Base-by-base conservation (phyloP, 2,888 invertebrate genomes). In the Balanococcus diminutus region DNA sequence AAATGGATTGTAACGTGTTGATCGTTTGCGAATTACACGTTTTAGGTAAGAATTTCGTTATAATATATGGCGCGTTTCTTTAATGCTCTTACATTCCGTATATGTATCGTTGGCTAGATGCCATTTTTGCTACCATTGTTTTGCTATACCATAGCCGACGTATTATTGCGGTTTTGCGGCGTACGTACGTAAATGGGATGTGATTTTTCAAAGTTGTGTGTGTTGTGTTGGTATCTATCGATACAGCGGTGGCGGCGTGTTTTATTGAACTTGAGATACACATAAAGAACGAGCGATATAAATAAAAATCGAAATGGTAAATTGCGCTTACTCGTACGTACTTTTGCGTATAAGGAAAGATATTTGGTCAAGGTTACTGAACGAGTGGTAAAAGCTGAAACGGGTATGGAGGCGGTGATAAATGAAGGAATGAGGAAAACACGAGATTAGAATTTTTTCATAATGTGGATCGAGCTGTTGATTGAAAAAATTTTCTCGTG, bases 41-140 rank as follows among this genome's bases (percentile, higher is more conserved):
- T 72, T 72, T 72, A 72, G 72, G 72, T 72, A 72, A 72, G 72
- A 72, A 72, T 72, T 16, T 31, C 72, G 72, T 72, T 72, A 19
- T 72, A 22, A 42, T 42, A 42, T 42, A 42, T 42, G 42, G 16
- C 42, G 42, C 14, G 36, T 36, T 3, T 42, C 16, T 42, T 42
- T 42, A 8, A 8, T 42, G 11, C 14, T 42, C 42, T 3, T 31
- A 31, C 72, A 72, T 72, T 72, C 72, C 72, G 72, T 72, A 31
- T 72, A 31, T 25, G 72, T 72, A 72, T 0, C 14, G 31, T 72
- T 72, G 72, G 72, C 72, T 28, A 2, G 72, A 31, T 72, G 72
- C 72, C 72, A 72, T 72, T 56, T 42, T 42, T 42, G 42, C 42
- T 56, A 11, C 56, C 72, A 72, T 72, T 72, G 72, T 72, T 22